phyloP scores from a whole-genome alignment of 1,140 invertebrate species.

The Drosophila watanabei region DNA sequence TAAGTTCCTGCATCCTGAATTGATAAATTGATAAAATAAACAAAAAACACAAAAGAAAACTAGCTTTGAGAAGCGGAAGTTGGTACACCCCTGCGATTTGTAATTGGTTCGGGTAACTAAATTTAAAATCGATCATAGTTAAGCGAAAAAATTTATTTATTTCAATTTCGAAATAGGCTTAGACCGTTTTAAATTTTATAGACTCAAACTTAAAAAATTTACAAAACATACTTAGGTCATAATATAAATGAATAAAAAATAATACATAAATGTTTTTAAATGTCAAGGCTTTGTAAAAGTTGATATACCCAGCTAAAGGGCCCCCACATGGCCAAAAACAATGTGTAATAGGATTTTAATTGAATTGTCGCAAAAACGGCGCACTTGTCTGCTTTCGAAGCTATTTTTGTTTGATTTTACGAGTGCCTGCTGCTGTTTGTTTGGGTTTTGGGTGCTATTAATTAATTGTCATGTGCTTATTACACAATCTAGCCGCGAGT shows the following conservation, averaged over 20 bases:
- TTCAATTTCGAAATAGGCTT: no score
- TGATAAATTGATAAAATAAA: background rate
- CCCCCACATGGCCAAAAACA: conserved; percentile 38
- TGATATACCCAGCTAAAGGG: conserved; percentile 4
- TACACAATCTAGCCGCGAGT: conserved; percentile 62
- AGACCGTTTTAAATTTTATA: no score
- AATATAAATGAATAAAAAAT: no score
- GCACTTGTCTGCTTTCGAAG: conserved; percentile 35
- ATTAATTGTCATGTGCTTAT: conserved; percentile 78
- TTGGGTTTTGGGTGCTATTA: conserved; percentile 50
- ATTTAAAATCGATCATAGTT: background rate
- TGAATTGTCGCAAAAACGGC: conserved; percentile 74
- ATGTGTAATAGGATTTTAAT: conserved; percentile 71
- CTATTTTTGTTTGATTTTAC: conserved; percentile 34
- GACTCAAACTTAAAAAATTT: no score
- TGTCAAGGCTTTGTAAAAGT: background rate
- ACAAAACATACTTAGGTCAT: no score
- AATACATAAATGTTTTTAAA: no score
- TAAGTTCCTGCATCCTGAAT: background rate
- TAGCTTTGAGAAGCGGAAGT: background rate
- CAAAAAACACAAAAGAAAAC: background rate
- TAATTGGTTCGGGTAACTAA: background rate
- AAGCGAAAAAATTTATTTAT: background rate
- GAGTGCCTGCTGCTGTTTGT: conserved; percentile 21
- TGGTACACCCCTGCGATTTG: background rate